Evolutionary conservation across 2,113 vertebrate species (phyloP), one percentile per base, ranked within the genome.

Genomic region (Scolopax mira): DNA sequence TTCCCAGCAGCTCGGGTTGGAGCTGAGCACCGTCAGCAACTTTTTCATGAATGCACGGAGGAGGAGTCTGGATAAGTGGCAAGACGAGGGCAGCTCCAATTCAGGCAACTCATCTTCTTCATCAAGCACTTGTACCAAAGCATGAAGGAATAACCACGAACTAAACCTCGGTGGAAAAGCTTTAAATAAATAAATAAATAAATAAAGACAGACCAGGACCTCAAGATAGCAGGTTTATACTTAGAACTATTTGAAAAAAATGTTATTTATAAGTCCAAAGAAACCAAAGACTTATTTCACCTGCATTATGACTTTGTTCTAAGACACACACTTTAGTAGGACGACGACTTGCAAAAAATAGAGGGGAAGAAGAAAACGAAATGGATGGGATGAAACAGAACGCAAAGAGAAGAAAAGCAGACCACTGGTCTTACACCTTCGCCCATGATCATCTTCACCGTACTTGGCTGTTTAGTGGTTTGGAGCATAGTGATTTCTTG

Each of bases 231-330:
- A 98, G 96, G 99, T 99, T 99, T 99, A 99, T 99, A 98, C 98
- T 99, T 99, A 98, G 98, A 98, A 99, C 98, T 99, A 98, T 99
- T 98, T 98, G 97, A 98, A 98, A 97, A 95, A 97, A 97, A 99
- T 97, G 98, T 98, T 99, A 99, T 99, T 99, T 99, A 99, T 99
- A 99, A 98, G 98, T 99, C 98, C 99, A 99, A 99, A 99, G 99
- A 99, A 99, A 99, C 99, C 99, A 99, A 99, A 99, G 99, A 99
- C 99, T 98, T 98, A 98, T 98, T 98, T 99, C 98, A 98, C 98
- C 98, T 99, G 98, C 98, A 98, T 99, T 98, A 96, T 98, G 98
- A 98, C 98, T 99, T 98, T 98, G 97, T 98, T 99, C 95, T 97
- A 97, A 98, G 98, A 99, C 98, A 98, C 98, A 98, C 97, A 97